Base-by-base conservation (phyloP, 2,113 vertebrate species). In the Aptenodytes forsteri region DNA sequence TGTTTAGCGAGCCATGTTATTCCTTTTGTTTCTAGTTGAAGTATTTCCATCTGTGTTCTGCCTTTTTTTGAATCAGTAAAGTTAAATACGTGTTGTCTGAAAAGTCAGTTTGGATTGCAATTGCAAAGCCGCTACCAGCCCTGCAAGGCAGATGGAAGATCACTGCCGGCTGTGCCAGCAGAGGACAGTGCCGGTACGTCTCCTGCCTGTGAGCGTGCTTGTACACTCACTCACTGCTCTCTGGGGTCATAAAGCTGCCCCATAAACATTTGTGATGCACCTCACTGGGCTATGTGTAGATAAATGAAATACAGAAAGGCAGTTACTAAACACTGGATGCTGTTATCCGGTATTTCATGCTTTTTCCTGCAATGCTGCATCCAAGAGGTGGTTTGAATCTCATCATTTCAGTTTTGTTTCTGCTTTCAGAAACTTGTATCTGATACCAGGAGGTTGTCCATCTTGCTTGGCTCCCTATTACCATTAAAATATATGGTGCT, bases 1-100 rank as follows among this genome's bases (percentile, higher is more conserved):
- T 0, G 0, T 59, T 70, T 44, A 89, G 69, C 4, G 11, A 65
- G 58, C n/a, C 16, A 0, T 0, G 20, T 72, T 70, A 16, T 8
- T 82, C 62, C 70, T 89, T 85, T 87, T 90, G 32, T 94, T 95
- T 80, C 91, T 67, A 44, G n/a, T 10, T 82, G 73, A 76, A 66
- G 49, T 66, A 2, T 66, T 95, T 89, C 84, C 94, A 67, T 61
- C 92, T 66, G 56, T n/a, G 52, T 55, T 23, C 82, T 89, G 71
- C 72, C 23, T 54, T 38, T 32, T 54, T 59, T 11, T 34, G 18
- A 32, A 49, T 23, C 23, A 12, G 30, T 12, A 1, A 9, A 46
- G n/a, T 52, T 73, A 42, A 81, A 50, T 40, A 1, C 0, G 0
- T 9, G 62, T 29, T 67, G 78, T 42, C 44, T 77, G 75, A 16